These are phyloP conservation scores for Lagopus leucura DNA, from an alignment of 2,113 vertebrate genomes.

Conservation along the genomic window DNA sequence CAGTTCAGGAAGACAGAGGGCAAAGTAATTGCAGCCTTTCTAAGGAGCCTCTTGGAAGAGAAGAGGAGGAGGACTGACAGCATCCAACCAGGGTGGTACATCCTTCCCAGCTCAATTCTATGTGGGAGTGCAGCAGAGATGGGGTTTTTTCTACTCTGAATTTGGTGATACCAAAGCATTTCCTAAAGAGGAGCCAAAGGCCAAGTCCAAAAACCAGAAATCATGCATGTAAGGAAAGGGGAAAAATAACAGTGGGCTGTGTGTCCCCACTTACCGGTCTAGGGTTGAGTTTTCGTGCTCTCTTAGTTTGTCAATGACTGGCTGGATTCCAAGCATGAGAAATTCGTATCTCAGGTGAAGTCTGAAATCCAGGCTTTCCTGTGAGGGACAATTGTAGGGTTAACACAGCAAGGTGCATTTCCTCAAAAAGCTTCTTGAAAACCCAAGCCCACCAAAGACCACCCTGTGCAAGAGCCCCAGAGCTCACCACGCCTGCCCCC, in stretches of 20 bases:
- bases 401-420: not conserved
- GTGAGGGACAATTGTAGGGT: slow-evolving; percentile 16
- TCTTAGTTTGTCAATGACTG: slow-evolving; percentile 96
- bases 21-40: not conserved
- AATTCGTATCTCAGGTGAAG: slow-evolving; percentile 98
- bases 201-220: not conserved
- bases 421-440: not conserved
- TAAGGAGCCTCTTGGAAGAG: not conserved
- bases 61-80: not conserved
- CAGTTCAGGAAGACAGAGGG: not conserved
- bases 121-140: accelerated
- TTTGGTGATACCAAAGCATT: not conserved
- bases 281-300: slow-evolving; percentile 97
- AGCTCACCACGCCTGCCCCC: slow-evolving; percentile 93
- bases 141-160: not conserved
- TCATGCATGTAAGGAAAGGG: not conserved
- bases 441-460: not conserved
- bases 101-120: not conserved
- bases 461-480: not conserved
- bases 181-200: not conserved
- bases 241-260: not conserved
- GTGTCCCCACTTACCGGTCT: slow-evolving; percentile 85
- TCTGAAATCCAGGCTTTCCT: slow-evolving; percentile 97
- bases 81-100: not conserved
- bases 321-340: slow-evolving; percentile 98